Evolutionary conservation across 1,140 invertebrate genomes (phyloP), one percentile per base, ranked within the genome.

Genomic region (Nasonia vitripennis): DNA sequence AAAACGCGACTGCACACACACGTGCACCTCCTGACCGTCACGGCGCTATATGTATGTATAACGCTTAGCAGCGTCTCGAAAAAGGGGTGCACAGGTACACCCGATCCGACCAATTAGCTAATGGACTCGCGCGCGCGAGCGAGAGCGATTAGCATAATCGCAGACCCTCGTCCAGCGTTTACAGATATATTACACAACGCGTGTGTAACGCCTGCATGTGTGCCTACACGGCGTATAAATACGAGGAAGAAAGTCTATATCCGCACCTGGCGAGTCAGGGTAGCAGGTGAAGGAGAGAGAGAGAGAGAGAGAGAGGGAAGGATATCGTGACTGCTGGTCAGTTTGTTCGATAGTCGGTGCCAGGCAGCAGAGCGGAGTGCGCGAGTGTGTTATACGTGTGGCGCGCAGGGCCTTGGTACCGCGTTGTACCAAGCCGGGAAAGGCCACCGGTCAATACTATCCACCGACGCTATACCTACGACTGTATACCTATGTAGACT

Each of bases 301-400:
- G 27, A 27, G 27, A 27, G 27, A 27, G 27, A 27, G 70, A 62
- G 83, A 75, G 74, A 27, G 48, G 67, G 48, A 12, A 67, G 78
- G 73, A 90, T 93, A 92, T 93, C 93, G 93, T 93, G 92, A 93
- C 93, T 93, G 92, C 90, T 93, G 92, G 93, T 93, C 93, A 93
- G 93, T 93, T 93, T 93, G 93, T 93, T 93, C 93, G 91, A 93
- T 93, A 93, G 92, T 93, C 89, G 92, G 93, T 93, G 91, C 93
- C 91, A 93, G 92, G 91, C 91, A 90, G 91, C 87, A 88, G 91
- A 41, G 34, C 17, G n/a, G 37, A 20, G 27, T 34, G 68, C 7
- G 68, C 68, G 23, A 10, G 23, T 31, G 23, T 11, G 17, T 23
- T 87, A 88, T 88, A 88, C 86, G 84, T 85, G 87, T 83, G 86